These are phyloP conservation scores for Escarpia spicata DNA, from an alignment of 2,888 invertebrate genomes.

Conservation along the genomic window DNA sequence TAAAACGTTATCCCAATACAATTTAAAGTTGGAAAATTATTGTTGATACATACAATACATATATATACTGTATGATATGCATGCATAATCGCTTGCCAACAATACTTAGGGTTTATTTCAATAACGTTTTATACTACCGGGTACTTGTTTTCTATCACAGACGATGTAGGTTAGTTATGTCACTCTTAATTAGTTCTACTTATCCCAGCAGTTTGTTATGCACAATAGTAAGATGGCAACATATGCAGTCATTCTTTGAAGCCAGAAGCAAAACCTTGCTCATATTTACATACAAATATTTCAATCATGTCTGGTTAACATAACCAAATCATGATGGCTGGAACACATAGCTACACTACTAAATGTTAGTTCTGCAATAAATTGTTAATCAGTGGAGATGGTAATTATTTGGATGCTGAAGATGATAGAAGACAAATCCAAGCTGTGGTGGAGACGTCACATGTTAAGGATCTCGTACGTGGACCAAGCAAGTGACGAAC, in stretches of 20 bases:
- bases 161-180: neutral
- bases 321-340: neutral
- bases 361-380: neutral
- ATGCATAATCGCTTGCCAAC: neutral
- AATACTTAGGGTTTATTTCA: neutral
- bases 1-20: no score
- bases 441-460: no score
- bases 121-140: neutral
- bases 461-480: no score
- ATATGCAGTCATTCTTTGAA: neutral
- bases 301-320: neutral
- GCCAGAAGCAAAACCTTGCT: neutral
- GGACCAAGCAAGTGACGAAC: no score
- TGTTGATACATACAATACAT: neutral
- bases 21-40: no score
- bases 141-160: neutral
- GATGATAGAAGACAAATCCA: no score
- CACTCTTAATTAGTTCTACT: neutral
- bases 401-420: neutral
- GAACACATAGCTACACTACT: neutral
- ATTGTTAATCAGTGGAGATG: neutral
- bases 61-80: neutral
- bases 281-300: neutral
- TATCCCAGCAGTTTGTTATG: neutral
- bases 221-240: neutral